Evolutionary conservation across 2,113 vertebrate genomes (phyloP), one percentile per base, ranked within the genome.

Genomic region (Lanius collurio): DNA sequence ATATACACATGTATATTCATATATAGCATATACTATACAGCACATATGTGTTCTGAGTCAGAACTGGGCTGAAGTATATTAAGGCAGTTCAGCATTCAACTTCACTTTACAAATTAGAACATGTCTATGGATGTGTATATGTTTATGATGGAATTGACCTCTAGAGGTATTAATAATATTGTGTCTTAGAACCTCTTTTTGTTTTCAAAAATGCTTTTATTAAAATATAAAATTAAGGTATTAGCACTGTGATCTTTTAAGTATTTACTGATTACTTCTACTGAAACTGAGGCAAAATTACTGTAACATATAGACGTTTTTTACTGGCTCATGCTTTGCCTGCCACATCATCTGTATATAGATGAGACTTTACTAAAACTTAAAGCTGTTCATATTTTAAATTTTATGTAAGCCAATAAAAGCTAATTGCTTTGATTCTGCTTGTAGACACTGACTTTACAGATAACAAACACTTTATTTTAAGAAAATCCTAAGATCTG

Each of bases 1-100:
- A 17, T 39, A n/a, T 53, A n/a, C 0, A 2, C 19, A 9, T 76
- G 26, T 41, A 8, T 56, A 35, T 31, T 63, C 1, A 0, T 49
- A 26, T 71, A 17, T n/a, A 10, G 7, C 13, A 21, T 62, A 21
- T 24, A 23, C 24, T 24, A 17, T 15, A 35, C 4, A 42, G 31
- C 35, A 31, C 15, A 9, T 11, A 6, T 3, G 6, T 63, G 35
- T 71, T 49, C 21, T 42, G 50, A 65, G 53, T 35, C 24, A 69
- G 60, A 60, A 42, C 46, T 49, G 52, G 11, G 10, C 60, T 31
- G 20, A 39, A 56, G 24, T 69, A 5, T 28, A 17, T 42, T 78
- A 37, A 46, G 19, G 24, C 33, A 69, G 63, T 47, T 83, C 35
- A 70, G 23, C 49, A 15, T 57, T 55, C 52, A 63, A 13, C 24